Base-by-base conservation (phyloP, 2,113 vertebrate genomes). In the Podarcis muralis region DNA sequence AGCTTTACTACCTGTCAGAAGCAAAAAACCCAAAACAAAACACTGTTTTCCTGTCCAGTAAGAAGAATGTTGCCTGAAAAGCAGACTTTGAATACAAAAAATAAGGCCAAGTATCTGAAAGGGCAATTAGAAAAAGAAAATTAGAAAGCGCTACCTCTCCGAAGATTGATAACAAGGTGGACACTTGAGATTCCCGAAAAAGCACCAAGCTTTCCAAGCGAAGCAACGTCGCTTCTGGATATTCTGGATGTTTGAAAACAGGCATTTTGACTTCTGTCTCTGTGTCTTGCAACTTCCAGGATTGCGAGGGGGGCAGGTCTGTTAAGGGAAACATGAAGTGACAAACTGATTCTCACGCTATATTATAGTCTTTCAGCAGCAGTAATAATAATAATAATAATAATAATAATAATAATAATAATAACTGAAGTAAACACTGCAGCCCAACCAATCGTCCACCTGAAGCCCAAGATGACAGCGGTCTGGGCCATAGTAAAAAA, bases 121-220 rank as follows among this genome's bases (percentile, higher is more conserved):
- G 1, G 11, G 85, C 78, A 0, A 0, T 2, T 3, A 57, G 6
- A 71, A 25, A 79, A 48, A 35, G 3, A 22, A 43, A 66, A 4
- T 3, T 59, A 65, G 0, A 78, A 87, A 90, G 22, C 59, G 76
- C 0, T 94, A 99, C 99, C 98, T 99, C 97, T 89, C 99, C 98
- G 96, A 99, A 98, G 66, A 99, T 76, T 0, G 98, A 96, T 91
- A 98, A 95, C 95, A 99, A 88, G 22, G 87, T 90, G 68, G 96
- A 96, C 8, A 98, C 96, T 53, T 99, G 98, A 20, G 96, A 85
- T 75, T 98, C 98, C 75, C 99, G 97, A 93, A 98, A 99, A 4
- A 97, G 97, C 90, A 98, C 94, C 90, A 93, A 25, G 90, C 96
- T 96, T n/a, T 97, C 95, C 90, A 97, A 40, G 0, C 6, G 94